phyloP scores from a whole-genome alignment of 2,797 vertebrate genomes.

The Chiroxiphia lanceolata region DNA sequence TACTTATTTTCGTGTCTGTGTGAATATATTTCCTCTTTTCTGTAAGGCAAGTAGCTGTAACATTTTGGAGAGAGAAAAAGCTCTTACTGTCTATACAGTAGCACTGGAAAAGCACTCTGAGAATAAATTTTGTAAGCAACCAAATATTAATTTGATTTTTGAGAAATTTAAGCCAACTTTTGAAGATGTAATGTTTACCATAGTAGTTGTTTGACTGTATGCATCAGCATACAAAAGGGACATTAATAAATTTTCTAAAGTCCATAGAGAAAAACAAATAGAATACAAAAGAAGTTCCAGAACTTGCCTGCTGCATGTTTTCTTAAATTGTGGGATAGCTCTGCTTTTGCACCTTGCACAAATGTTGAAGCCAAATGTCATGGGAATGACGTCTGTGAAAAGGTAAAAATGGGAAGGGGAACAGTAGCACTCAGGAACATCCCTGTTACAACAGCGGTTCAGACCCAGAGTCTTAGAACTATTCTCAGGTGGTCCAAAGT shows the following conservation, averaged over 20 bases:
- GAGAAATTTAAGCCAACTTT: not conserved
- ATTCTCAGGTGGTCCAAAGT: not conserved
- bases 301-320: not conserved
- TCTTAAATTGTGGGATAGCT: not conserved
- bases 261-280: not conserved
- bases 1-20: not conserved
- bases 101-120: not conserved
- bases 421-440: not conserved
- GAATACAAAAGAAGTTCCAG: not conserved
- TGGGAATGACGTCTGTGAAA: not conserved
- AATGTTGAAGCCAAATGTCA: not conserved
- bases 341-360: not conserved
- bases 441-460: accelerated
- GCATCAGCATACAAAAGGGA: not conserved
- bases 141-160: conserved; percentile 11
- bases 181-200: not conserved
- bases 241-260: not conserved
- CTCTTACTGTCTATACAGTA: not conserved
- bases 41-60: not conserved
- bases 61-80: not conserved
- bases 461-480: not conserved
- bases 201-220: not conserved
- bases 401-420: not conserved
- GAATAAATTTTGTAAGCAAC: not conserved
- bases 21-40: not conserved